Base-by-base conservation (phyloP, 2,888 invertebrate species). In the Galerucella calmariensis region DNA sequence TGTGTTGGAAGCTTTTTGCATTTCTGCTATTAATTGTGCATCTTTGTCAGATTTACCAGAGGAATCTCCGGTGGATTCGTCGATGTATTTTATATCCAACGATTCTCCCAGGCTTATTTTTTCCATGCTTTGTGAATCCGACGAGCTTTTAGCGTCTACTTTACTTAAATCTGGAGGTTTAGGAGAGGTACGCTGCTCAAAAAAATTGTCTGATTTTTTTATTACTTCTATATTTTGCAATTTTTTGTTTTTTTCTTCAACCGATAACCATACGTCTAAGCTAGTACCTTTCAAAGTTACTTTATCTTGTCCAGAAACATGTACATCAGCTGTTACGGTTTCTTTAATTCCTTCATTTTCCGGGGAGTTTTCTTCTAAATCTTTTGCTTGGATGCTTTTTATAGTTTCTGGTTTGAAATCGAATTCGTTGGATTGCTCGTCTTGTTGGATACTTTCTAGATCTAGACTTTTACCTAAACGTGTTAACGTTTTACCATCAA, bases 211-310 rank as follows among this genome's bases (percentile, higher is more conserved):
- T n/a, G 86, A 86, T 75, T 85, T 84, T 74, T 86, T 83, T 61
- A 87, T 83, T 16, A 88, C 78, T 74, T 86, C 82, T 66, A 88
- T 86, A 73, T 86, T 82, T 74, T 85, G 84, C 46, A 88, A 75
- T 71, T 79, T 82, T 67, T 81, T 81, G 20, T 81, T 87, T 84
- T 83, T 72, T 48, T 86, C 86, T 76, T 88, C 87, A 1, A 88
- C 85, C 0, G 88, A 87, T 62, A 88, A 78, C 88, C 88, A 88
- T 14, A 88, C 87, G 77, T 88, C 88, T 70, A 88, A 84, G 77
- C 87, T 88, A 11, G 88, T 88, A 11, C 88, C 88, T 82, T 88
- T 87, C 46, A 88, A 76, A 65, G 87, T 85, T 27, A 87, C 82
- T 77, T 83, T 82, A 67, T 87, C 86, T 66, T 79, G 80, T 80